phyloP scores from a whole-genome alignment of 2,797 vertebrate species.

The Mastacembelus armatus region DNA sequence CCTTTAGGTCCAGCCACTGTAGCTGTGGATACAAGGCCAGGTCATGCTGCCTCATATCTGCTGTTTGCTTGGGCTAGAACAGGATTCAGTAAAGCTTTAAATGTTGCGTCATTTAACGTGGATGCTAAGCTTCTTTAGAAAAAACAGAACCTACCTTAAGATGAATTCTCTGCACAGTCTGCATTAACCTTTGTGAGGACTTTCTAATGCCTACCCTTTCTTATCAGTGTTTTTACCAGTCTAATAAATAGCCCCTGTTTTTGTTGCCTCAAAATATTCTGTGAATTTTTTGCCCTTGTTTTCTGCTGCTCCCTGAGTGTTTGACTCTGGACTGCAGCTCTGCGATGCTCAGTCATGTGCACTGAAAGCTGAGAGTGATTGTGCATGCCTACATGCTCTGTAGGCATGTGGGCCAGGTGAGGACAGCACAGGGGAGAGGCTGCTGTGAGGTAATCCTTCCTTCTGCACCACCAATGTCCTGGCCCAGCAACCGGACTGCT shows the following conservation, averaged over 20 bases:
- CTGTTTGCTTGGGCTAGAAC: too few relatives aligned
- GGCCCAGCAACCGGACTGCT: conserved; percentile 27
- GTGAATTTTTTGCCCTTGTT: neutral
- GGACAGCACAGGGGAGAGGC: neutral
- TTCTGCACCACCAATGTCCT: conserved; percentile 45
- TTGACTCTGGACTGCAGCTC: conserved; percentile 41
- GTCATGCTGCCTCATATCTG: too few relatives aligned
- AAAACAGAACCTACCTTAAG: too few relatives aligned
- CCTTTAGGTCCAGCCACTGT: too few relatives aligned
- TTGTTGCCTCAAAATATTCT: neutral
- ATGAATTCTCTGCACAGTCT: too few relatives aligned
- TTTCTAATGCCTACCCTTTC: neutral
- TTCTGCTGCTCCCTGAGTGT: conserved; percentile 13
- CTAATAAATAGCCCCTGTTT: neutral
- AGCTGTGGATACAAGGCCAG: too few relatives aligned
- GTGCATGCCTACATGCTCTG: too few relatives aligned
- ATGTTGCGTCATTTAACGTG: too few relatives aligned
- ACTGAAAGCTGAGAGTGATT: conserved; percentile 18
- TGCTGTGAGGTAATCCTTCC: conserved; percentile 44
- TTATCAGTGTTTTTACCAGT: neutral
- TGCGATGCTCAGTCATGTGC: conserved; percentile 27
- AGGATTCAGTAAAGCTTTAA: too few relatives aligned
- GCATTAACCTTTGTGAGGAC: neutral
- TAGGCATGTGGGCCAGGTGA: conserved; percentile 48
- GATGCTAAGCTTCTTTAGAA: too few relatives aligned